Evolutionary conservation across 2,113 vertebrate species (phyloP).

Genomic region (Panthera uncia): DNA sequence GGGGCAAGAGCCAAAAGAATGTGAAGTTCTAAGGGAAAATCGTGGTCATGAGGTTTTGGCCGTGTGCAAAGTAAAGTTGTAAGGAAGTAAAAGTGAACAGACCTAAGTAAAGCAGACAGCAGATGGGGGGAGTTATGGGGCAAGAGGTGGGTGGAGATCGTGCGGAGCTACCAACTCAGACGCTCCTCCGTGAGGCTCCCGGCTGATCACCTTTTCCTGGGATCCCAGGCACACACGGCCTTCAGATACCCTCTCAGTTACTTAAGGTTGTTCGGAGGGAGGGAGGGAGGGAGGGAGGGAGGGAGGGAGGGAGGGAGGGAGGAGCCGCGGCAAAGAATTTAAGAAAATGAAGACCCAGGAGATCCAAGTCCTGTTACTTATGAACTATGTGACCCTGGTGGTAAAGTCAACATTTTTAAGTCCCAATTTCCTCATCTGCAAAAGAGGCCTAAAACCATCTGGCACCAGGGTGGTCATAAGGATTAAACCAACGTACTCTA

Average conservation of each 20-base stretch:
- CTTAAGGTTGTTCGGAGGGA: neutral
- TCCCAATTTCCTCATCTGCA: constrained; percentile 22
- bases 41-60: neutral
- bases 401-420: constrained; percentile 8
- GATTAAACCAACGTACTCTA: neutral
- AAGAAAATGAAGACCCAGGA: neutral
- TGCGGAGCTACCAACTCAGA: neutral
- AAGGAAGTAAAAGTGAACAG: neutral
- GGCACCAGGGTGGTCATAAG: neutral
- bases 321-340: neutral
- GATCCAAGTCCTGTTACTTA: neutral
- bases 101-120: neutral
- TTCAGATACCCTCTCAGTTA: neutral
- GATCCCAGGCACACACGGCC: neutral
- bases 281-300: too few species aligned
- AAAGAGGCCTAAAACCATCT: neutral
- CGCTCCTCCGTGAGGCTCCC: too few species aligned
- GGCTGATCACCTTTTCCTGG: neutral
- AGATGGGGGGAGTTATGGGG: neutral
- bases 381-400: neutral
- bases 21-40: neutral
- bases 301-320: too few species aligned
- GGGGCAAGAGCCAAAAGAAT: neutral
- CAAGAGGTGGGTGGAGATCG: neutral
- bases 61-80: neutral